phyloP scores from a whole-genome alignment of 2,888 invertebrate species.

The Leptinotarsa rubiginosa region DNA sequence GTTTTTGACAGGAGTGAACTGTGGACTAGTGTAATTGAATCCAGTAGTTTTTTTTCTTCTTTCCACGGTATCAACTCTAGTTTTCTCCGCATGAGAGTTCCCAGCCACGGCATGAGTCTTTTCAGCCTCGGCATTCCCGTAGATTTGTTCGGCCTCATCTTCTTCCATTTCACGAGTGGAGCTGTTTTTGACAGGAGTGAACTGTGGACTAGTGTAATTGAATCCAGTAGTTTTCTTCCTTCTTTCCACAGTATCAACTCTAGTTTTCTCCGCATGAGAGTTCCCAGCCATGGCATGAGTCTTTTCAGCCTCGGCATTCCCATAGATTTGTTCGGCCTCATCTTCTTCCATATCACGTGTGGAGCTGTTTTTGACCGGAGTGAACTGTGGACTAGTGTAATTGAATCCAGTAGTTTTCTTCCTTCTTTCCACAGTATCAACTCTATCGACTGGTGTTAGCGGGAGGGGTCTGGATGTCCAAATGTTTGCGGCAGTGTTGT shows the following conservation, averaged over 20 bases:
- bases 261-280: background rate
- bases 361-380: background rate
- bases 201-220: too few relatives aligned
- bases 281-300: background rate
- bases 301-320: constrained; percentile 20
- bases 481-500: background rate
- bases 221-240: too few relatives aligned
- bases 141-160: too few relatives aligned
- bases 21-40: too few relatives aligned
- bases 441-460: background rate
- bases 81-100: background rate
- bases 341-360: background rate
- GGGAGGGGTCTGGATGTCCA: background rate
- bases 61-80: too few relatives aligned
- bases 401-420: background rate
- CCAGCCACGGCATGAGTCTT: background rate
- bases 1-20: too few relatives aligned
- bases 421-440: background rate
- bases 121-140: constrained; percentile 7
- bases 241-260: too few relatives aligned
- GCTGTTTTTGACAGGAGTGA: too few relatives aligned
- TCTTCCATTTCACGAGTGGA: too few relatives aligned
- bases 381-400: background rate
- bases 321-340: constrained; percentile 23
- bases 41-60: too few relatives aligned